Evolutionary conservation across 2,797 vertebrate species (phyloP), one percentile per base, ranked within the genome.

Genomic region (Pseudotriccus pelzelni): DNA sequence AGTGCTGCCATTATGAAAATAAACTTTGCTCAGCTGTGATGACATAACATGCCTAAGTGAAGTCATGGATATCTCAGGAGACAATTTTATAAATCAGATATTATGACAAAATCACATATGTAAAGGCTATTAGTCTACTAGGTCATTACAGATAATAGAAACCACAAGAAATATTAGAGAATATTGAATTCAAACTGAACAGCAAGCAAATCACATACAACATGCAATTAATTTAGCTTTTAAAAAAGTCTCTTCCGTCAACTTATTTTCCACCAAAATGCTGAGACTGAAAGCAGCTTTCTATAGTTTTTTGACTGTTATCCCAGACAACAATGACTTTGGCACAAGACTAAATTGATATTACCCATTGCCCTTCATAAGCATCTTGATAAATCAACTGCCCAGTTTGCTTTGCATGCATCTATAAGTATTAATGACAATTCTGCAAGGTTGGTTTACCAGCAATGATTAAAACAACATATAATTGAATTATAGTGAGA

Each of bases 181-280:
- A 92, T 96, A 92, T 43, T 10, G 59, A 94, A 86, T 43, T 56
- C 76, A 53, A 79, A 62, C 58, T 69, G 79, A 91, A 93, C 53
- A 58, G 78, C 14, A 20, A 86, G 50, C 10, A 90, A 90, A 79
- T 82, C 58, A 76, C 50, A 84, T 36, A 53, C 5, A 59, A 39
- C n/a, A 56, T 30, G 30, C 58, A 92, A 85, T 87, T 68, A 81
- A 78, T 89, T 69, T 24, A 78, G 58, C 36, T 92, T 91, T 75
- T 27, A 6, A 47, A 50, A 90, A 84, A 27, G 43, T 66, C 50
- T 81, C 62, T 84, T 87, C n/a, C 25, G 79, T 56, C 66, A 92
- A 69, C 58, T 37, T 83, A 9, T 91, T 81, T 96, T 69, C 69
- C 69, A 84, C 21, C 21, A 86, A 84, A 44, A 76, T 21, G 10